Evolutionary conservation across 1,140 invertebrate species (phyloP).

Genomic region (Dermatophagoides farinae): DNA sequence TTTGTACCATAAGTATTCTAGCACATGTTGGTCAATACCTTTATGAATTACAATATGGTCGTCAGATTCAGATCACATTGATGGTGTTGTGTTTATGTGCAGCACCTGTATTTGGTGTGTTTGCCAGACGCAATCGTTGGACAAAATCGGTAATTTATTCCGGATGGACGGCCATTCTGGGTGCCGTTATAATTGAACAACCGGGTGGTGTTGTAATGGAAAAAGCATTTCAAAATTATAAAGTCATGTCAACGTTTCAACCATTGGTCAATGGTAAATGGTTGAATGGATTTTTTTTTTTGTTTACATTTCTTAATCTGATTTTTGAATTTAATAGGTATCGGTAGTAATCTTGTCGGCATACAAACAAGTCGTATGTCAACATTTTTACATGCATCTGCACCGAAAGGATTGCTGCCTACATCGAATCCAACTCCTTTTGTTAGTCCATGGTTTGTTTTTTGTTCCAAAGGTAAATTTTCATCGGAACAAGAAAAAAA

Average conservation of each 20-base stretch:
- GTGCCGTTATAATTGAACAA: conserved; percentile 14
- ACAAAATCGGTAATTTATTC: neutral
- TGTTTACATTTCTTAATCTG: neutral
- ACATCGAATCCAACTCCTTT: conserved; percentile 20
- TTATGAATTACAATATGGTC: neutral
- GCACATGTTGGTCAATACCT: conserved; percentile 10
- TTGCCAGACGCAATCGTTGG: conserved; percentile 51
- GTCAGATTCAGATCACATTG: conserved; percentile 21
- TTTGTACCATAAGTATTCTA: conserved; percentile 47
- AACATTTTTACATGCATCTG: conserved; percentile 27
- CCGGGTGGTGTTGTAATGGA: conserved; percentile 23
- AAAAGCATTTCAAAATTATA: conserved; percentile 23
- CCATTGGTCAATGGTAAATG: conserved; percentile 30
- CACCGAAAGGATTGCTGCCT: conserved; percentile 17
- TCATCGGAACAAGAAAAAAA: neutral
- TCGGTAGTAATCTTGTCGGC: conserved; percentile 27
- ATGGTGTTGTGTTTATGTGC: conserved; percentile 30
- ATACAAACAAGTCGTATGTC: conserved; percentile 33
- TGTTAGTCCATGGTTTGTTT: conserved; percentile 18
- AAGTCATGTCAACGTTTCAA: conserved; percentile 29
- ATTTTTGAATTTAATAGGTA: conserved; percentile 21
- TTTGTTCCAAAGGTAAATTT: conserved; percentile 20
- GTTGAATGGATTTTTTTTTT: no score
- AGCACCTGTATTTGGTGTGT: conserved; percentile 46
- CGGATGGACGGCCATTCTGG: conserved; percentile 11